Percentiles rank a stretch among this genome's conserved stretches.
These are phyloP conservation scores for Drosophila sproati DNA, from an alignment of 1,140 invertebrate species.

Conservation along the genomic window DNA sequence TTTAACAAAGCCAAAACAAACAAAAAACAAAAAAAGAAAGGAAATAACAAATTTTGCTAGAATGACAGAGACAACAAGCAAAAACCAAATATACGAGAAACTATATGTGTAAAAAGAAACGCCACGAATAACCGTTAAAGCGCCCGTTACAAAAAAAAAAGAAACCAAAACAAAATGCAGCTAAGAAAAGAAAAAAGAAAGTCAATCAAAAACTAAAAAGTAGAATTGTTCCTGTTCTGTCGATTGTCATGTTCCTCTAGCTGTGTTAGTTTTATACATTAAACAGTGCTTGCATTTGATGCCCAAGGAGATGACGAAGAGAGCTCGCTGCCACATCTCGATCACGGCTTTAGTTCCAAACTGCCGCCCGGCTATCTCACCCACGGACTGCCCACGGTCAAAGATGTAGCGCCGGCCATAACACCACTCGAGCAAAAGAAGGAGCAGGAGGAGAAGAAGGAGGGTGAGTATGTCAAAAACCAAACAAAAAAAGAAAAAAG, in stretches of 20 bases:
- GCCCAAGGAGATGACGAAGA: slow-evolving; percentile 98
- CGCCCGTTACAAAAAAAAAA: slow-evolving; percentile 22
- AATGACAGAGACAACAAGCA: slow-evolving; percentile 52
- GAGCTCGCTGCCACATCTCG: slow-evolving; percentile 90
- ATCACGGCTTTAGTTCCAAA: slow-evolving; percentile 91
- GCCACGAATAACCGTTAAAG: slow-evolving; percentile 16
- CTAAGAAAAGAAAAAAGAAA: slow-evolving; percentile 27
- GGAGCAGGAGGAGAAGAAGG: slow-evolving; percentile 89
- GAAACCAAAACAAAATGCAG: slow-evolving; percentile 27
- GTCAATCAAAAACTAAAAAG: slow-evolving; percentile 33
- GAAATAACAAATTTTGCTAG: slow-evolving; percentile 38
- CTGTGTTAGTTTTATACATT: slow-evolving; percentile 92
- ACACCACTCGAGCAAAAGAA: slow-evolving; percentile 91
- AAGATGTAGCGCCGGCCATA: slow-evolving; percentile 96
- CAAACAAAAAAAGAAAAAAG: no score
- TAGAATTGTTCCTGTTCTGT: slow-evolving; percentile 85
- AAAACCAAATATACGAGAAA: neutral
- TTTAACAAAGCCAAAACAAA: slow-evolving; percentile 28
- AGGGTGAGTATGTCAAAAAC: slow-evolving; percentile 85
- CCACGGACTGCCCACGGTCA: slow-evolving; percentile 96
- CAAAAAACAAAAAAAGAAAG: slow-evolving; percentile 5
- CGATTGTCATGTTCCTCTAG: slow-evolving; percentile 85
- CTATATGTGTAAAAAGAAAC: neutral
- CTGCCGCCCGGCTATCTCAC: slow-evolving; percentile 96
- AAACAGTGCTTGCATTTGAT: slow-evolving; percentile 99